Percentiles rank a stretch among this genome's conserved stretches.
These are phyloP conservation scores for Cabera pusaria DNA, from an alignment of 2,888 invertebrate genomes.

Conservation along the genomic window DNA sequence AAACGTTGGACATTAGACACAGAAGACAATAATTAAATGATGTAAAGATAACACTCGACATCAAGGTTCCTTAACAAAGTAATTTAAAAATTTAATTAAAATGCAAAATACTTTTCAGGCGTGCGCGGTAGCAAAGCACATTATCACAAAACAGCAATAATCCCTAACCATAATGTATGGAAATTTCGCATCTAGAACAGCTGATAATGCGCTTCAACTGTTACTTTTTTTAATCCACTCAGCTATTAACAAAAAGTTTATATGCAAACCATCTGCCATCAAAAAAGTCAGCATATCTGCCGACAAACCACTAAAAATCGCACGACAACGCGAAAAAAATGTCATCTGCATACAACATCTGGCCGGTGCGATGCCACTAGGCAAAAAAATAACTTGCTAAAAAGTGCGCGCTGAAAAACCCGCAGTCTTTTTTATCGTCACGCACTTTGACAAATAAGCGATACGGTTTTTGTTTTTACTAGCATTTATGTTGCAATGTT, in stretches of 20 bases:
- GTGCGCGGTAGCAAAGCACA: constrained; percentile 8
- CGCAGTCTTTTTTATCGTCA: constrained; percentile 22
- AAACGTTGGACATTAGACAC: no score
- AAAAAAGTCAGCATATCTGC: constrained; percentile 59
- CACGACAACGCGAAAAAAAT: constrained; percentile 64
- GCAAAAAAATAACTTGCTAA: constrained; percentile 65
- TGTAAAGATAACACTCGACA: background rate
- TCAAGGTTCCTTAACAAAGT: constrained; percentile 2
- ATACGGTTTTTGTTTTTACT: no score
- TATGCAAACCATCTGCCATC: constrained; percentile 73
- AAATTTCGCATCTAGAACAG: constrained; percentile 27
- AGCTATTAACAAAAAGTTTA: constrained; percentile 44
- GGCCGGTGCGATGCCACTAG: constrained; percentile 69
- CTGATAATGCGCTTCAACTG: constrained; percentile 20
- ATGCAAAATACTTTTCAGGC: constrained; percentile 11
- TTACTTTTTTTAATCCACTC: constrained; percentile 35
- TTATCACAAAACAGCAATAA: constrained; percentile 13
- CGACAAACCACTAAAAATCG: constrained; percentile 77
- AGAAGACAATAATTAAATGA: no score
- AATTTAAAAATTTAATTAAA: constrained; percentile 6
- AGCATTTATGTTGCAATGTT: no score
- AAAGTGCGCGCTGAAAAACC: constrained; percentile 57
- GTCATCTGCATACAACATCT: constrained; percentile 82
- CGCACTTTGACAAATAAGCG: background rate
- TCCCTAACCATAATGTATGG: constrained; percentile 15